Evolutionary conservation across 1,140 invertebrate genomes (phyloP).

Genomic region (Diachasma alloeum): DNA sequence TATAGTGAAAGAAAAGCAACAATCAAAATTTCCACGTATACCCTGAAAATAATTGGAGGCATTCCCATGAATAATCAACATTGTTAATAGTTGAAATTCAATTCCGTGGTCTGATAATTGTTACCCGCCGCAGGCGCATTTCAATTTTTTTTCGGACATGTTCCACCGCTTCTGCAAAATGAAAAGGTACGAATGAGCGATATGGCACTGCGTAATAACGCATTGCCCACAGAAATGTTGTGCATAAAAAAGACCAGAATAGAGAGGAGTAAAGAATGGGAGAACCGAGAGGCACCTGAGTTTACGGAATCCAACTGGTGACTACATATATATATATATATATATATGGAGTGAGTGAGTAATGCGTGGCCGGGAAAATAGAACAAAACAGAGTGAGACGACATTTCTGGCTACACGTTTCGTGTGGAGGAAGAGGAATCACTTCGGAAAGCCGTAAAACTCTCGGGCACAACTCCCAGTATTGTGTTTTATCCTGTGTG

Average conservation of each 20-base stretch:
- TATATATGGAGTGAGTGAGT: neutral
- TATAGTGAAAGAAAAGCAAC: neutral
- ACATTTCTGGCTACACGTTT: neutral
- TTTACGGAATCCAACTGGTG: neutral
- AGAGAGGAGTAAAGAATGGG: neutral
- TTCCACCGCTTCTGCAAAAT: too few species aligned
- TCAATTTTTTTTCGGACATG: too few species aligned
- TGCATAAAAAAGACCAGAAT: neutral
- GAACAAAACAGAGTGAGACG: neutral
- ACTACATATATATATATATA: too few species aligned
- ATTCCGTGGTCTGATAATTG: neutral
- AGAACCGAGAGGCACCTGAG: neutral
- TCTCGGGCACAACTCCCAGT: neutral
- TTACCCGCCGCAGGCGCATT: too few species aligned
- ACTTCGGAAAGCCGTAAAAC: neutral
- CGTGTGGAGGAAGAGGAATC: neutral
- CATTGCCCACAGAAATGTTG: neutral
- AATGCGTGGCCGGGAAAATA: neutral
- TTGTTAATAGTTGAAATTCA: neutral
- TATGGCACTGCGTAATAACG: neutral
- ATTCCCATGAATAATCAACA: neutral
- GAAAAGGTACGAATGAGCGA: too few species aligned
- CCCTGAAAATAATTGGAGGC: neutral
- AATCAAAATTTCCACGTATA: neutral
- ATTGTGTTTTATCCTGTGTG: neutral